These are phyloP conservation scores for Alloscopus bannaensis DNA, from an alignment of 2,888 invertebrate genomes.

Conservation along the genomic window DNA sequence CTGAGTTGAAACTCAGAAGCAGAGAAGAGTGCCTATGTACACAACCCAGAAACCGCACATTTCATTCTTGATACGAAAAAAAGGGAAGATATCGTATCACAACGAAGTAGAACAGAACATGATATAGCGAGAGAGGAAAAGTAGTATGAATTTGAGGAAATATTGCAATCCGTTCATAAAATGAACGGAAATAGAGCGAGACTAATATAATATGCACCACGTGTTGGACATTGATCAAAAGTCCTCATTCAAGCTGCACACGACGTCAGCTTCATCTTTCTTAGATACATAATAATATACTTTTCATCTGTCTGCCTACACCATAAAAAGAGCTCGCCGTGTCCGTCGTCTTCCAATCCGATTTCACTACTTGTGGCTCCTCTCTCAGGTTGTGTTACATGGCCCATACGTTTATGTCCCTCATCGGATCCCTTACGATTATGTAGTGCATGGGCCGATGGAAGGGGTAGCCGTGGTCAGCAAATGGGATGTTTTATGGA, in stretches of 20 bases:
- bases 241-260: background rate
- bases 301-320: too few species aligned
- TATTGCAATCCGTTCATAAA: slow-evolving; percentile 25
- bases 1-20: too few species aligned
- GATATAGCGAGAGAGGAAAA: too few species aligned
- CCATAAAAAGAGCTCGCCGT: too few species aligned
- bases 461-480: slow-evolving; percentile 9
- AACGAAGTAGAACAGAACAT: too few species aligned
- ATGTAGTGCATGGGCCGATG: background rate
- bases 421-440: background rate
- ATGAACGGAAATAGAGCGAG: slow-evolving; percentile 16
- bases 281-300: too few species aligned
- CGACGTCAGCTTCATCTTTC: background rate
- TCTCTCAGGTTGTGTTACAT: background rate
- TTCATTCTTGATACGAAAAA: too few species aligned
- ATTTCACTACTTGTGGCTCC: background rate
- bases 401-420: background rate
- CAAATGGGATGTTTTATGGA: background rate
- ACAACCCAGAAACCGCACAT: too few species aligned
- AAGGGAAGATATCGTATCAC: too few species aligned
- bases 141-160: background rate
- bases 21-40: too few species aligned
- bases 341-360: too few species aligned
- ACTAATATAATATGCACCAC: slow-evolving; percentile 28
- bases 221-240: slow-evolving; percentile 21